Conservation (phyloP, 1,140 invertebrate genomes). For the Tenebrio molitor region DNA sequence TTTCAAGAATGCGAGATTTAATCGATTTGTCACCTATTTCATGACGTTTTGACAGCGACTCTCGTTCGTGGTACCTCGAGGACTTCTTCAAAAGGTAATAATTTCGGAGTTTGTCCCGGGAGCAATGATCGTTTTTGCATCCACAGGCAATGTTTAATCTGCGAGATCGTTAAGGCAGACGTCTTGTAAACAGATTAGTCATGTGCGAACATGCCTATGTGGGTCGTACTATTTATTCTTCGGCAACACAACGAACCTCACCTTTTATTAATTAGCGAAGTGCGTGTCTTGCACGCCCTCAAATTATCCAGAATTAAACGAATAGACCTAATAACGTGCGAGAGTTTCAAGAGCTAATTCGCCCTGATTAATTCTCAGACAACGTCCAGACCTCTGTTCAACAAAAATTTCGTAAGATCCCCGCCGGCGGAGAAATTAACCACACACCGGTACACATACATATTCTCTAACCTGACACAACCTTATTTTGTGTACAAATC, state of each 20-base stretch:
- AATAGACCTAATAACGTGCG: background rate
- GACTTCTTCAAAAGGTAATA: too few relatives aligned
- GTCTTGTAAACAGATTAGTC: conserved; percentile 15
- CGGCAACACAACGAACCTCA: conserved; percentile 6
- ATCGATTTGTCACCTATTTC: too few relatives aligned
- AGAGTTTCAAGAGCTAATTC: conserved; percentile 15
- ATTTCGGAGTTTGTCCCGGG: too few relatives aligned
- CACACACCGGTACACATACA: background rate
- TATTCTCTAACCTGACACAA: conserved; percentile 28
- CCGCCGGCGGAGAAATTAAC: conserved; percentile 42
- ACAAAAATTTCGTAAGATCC: conserved; percentile 43
- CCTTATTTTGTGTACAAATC: conserved; percentile 17
- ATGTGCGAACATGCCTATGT: background rate
- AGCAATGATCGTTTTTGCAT: conserved; percentile 5
- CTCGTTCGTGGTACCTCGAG: too few relatives aligned
- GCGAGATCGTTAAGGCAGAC: background rate
- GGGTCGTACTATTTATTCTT: conserved; percentile 7
- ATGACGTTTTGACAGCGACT: too few relatives aligned
- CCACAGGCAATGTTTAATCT: conserved; percentile 7
- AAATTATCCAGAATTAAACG: conserved; percentile 3
- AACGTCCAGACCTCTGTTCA: background rate
- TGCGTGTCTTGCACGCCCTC: conserved; percentile 25
- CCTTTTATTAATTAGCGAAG: conserved; percentile 29
- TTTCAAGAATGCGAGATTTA: too few relatives aligned
- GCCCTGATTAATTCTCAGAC: conserved; percentile 14